These are phyloP conservation scores for Leptobrachium ailaonicum DNA, from an alignment of 2,113 vertebrate species.

Conservation along the genomic window DNA sequence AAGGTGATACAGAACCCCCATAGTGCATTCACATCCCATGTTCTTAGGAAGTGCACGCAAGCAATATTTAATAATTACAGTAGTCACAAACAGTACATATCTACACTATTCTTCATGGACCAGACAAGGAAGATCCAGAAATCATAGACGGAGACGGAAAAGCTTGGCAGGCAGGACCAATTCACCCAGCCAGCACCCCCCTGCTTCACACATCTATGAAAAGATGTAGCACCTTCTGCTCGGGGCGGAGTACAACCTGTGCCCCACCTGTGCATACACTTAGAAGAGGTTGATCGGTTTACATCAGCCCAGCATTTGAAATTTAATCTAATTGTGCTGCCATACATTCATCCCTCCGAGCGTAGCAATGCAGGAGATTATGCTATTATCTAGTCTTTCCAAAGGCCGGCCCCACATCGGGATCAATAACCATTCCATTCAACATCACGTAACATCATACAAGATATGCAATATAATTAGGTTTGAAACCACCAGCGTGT, in stretches of 20 bases:
- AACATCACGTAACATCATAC: slow-evolving; percentile 23
- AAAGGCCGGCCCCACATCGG: slow-evolving; percentile 13
- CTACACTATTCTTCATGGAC: too few species aligned
- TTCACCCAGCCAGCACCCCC: too few species aligned
- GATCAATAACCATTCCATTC: slow-evolving; percentile 33
- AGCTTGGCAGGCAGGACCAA: too few species aligned
- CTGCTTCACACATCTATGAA: too few species aligned
- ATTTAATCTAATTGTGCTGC: slow-evolving; percentile 30
- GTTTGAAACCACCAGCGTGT: neutral
- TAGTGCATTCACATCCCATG: too few species aligned
- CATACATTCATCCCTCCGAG: slow-evolving; percentile 14
- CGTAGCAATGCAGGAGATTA: slow-evolving; percentile 21
- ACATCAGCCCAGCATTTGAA: slow-evolving; percentile 32
- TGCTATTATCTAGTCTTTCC: slow-evolving; percentile 37
- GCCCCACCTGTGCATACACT: slow-evolving; percentile 32
- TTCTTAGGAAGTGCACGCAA: too few species aligned
- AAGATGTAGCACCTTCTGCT: slow-evolving; percentile 24
- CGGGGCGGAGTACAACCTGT: slow-evolving; percentile 37
- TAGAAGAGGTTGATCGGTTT: slow-evolving; percentile 26
- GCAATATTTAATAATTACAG: too few species aligned
- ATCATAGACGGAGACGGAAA: too few species aligned
- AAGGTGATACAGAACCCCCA: too few species aligned
- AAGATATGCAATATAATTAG: neutral
- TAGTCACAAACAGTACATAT: too few species aligned
- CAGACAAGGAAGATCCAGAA: too few species aligned